Evolutionary conservation across 2,113 vertebrate species (phyloP).

Genomic region (Corythaixoides concolor): DNA sequence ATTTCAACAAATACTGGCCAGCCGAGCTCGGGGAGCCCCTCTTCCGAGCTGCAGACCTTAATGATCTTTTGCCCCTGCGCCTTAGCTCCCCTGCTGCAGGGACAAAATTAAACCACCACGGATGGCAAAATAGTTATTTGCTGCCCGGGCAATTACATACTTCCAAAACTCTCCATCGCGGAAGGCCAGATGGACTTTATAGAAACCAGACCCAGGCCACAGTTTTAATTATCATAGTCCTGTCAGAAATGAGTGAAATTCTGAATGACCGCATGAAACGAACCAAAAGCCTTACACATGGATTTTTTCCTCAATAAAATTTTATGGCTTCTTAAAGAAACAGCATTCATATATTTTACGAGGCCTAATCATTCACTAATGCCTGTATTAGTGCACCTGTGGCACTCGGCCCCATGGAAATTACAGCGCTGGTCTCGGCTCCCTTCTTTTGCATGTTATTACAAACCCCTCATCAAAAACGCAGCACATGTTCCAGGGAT

Average conservation of each 20-base stretch:
- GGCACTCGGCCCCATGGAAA: constrained; percentile 66
- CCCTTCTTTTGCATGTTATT: neutral
- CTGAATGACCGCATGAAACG: constrained; percentile 62
- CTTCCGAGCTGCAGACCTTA: constrained; percentile 12
- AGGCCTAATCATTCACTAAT: constrained; percentile 72
- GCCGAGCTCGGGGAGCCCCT: neutral
- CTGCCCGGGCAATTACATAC: constrained; percentile 58
- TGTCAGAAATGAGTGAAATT: constrained; percentile 69
- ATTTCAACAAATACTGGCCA: constrained; percentile 39
- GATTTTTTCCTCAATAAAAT: constrained; percentile 67
- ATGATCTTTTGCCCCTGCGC: constrained; percentile 67
- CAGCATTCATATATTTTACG: constrained; percentile 57
- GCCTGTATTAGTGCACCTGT: constrained; percentile 77
- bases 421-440: neutral
- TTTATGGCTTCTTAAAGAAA: constrained; percentile 66
- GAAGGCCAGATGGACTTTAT: constrained; percentile 66
- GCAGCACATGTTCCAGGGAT: neutral
- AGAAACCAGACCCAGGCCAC: constrained; percentile 67
- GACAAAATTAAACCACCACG: constrained; percentile 60
- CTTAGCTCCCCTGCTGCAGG: constrained; percentile 51
- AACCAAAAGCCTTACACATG: constrained; percentile 43
- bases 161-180: constrained; percentile 21
- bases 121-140: constrained; percentile 49
- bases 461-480: neutral
- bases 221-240: constrained; percentile 65